These are phyloP conservation scores for Ciconia stormi DNA, from an alignment of 2,113 vertebrate genomes.

Conservation along the genomic window DNA sequence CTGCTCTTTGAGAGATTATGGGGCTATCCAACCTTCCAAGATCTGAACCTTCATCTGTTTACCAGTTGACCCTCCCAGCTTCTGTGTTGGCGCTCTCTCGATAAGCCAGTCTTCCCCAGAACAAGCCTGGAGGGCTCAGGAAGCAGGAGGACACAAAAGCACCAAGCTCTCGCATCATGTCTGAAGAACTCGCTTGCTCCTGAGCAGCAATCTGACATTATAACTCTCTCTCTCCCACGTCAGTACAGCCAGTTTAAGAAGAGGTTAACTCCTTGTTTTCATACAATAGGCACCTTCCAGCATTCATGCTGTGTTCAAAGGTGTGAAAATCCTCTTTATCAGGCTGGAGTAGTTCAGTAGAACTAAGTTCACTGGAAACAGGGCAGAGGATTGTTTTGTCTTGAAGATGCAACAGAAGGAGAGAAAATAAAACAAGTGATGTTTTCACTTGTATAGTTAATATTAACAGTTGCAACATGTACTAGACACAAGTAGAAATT, in stretches of 20 bases:
- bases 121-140: background rate
- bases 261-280: background rate
- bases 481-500: background rate
- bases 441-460: background rate
- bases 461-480: background rate
- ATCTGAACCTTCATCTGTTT: background rate
- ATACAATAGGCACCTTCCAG: background rate
- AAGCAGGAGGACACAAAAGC: background rate
- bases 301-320: background rate
- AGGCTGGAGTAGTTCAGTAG: background rate
- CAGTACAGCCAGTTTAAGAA: background rate
- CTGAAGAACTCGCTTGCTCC: background rate
- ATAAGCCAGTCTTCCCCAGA: background rate
- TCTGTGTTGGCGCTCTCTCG: background rate
- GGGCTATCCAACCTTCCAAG: background rate
- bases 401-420: background rate
- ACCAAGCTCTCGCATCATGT: background rate
- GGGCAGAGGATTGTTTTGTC: background rate
- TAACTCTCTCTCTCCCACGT: background rate
- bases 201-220: background rate
- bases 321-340: background rate
- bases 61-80: background rate
- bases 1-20: background rate
- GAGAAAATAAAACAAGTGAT: background rate
- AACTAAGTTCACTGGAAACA: background rate